Evolutionary conservation across 2,888 invertebrate species (phyloP).

Genomic region (Labia minor): DNA sequence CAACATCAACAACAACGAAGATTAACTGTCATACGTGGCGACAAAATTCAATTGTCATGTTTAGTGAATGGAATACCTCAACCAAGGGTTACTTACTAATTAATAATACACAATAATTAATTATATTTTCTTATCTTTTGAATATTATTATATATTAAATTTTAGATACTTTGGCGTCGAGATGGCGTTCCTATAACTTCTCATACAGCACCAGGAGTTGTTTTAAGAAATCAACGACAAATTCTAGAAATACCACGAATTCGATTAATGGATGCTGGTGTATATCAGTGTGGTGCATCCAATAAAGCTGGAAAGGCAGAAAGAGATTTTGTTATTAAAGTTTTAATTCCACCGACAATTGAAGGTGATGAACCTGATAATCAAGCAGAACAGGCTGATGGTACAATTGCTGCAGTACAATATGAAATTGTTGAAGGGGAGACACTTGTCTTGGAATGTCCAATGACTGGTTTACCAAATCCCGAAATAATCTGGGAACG

Average conservation of each 20-base stretch:
- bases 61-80: conserved; percentile 38
- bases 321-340: conserved; percentile 28
- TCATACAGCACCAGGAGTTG: conserved; percentile 28
- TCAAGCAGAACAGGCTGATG: conserved; percentile 17
- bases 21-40: conserved; percentile 37
- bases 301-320: conserved; percentile 35
- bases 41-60: conserved; percentile 40
- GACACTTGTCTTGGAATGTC: conserved; percentile 33
- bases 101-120: too few species aligned
- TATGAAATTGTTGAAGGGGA: conserved; percentile 23
- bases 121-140: too few species aligned
- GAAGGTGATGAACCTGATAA: conserved; percentile 26
- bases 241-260: conserved; percentile 32
- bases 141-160: neutral
- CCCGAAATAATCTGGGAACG: conserved; percentile 30
- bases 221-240: conserved; percentile 25
- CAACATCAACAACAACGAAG: conserved; percentile 21
- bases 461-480: conserved; percentile 31
- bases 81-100: conserved; percentile 35
- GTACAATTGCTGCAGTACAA: neutral
- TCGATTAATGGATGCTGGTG: conserved; percentile 36
- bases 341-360: conserved; percentile 29
- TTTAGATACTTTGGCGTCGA: conserved; percentile 28
- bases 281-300: conserved; percentile 37
- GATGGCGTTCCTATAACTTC: conserved; percentile 27